Conservation (phyloP, 2,888 invertebrate species). For the Mythimna ferrago region DNA sequence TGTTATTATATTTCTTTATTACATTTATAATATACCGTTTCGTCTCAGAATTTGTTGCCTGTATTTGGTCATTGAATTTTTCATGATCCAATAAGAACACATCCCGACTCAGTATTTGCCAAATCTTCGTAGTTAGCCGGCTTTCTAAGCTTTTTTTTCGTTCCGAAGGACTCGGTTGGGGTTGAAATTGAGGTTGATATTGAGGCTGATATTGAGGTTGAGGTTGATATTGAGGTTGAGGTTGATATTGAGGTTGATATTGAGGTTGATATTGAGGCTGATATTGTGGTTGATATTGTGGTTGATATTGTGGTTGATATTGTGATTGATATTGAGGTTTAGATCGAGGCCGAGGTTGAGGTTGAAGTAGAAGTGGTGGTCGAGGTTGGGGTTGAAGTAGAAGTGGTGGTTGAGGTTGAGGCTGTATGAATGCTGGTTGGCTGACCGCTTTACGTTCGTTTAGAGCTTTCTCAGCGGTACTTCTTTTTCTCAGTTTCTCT, state of each 20-base stretch:
- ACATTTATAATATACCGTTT: conserved; percentile 54
- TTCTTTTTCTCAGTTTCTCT: conserved; percentile 18
- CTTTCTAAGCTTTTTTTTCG: conserved; percentile 36
- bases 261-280: not conserved
- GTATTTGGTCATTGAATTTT: conserved; percentile 33
- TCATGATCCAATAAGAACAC: conserved; percentile 42
- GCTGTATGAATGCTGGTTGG: not conserved
- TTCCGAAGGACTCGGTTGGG: not conserved
- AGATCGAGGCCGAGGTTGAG: not conserved
- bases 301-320: not conserved
- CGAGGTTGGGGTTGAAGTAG: not conserved
- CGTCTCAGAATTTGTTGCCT: conserved; percentile 47
- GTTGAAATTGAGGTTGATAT: not conserved
- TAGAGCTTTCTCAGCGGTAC: conserved; percentile 14
- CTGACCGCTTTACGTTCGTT: not conserved
- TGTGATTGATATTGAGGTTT: not conserved
- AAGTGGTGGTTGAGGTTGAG: not conserved
- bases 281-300: not conserved
- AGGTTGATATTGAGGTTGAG: not conserved
- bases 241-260: not conserved
- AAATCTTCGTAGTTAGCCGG: conserved; percentile 48
- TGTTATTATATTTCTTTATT: conserved; percentile 52
- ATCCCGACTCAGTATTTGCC: conserved; percentile 49
- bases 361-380: not conserved
- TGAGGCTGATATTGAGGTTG: not conserved